Base-by-base conservation (phyloP, 2,888 invertebrate genomes). In the Sphaerophoria rueppellii region DNA sequence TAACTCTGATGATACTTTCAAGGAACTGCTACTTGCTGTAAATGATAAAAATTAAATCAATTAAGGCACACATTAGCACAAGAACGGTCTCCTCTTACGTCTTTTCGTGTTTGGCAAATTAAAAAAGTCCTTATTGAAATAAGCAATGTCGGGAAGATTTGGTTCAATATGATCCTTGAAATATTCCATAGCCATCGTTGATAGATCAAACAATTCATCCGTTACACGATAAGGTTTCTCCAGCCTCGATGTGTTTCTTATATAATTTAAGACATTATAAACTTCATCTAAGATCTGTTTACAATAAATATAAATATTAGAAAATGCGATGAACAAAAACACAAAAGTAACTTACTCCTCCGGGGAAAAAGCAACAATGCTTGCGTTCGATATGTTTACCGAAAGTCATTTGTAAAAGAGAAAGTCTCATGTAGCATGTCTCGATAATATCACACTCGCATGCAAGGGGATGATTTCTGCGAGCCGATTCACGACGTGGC, bases 111-210 rank as follows among this genome's bases (percentile, higher is more conserved):
- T 90, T 94, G 91, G 88, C 87, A 91, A 87, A 88, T 96, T 96
- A 89, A 96, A 94, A 92, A 96, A 96, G 91, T 97, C 96, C 67
- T 96, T 95, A 88, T 95, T 96, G 91, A 97, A 97, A 91, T 96
- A 97, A 61, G 96, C 96, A 87, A 97, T 96, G 92, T 97, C 97
- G 48, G 97, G 97, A 89, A 97, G 93, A 87, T 95, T 95, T 6
- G 98, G 97, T 91, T 98, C 98, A 90, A 98, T 97, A 89, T 96
- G 95, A 91, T 98, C 98, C 91, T 98, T 98, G 92, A 98, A 98
- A 92, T 98, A 98, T 92, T 98, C 98, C 98, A 98, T 98, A 46
- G 98, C 98, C 98, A 98, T 98, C 50, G 98, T 97, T 50, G 98
- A 98, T 87, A 98, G 93, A 93, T 98, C 98, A 92, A 98, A 97